Base-by-base conservation (phyloP, 1,140 invertebrate genomes). In the Hermatobates lingyangjiaoensis region DNA sequence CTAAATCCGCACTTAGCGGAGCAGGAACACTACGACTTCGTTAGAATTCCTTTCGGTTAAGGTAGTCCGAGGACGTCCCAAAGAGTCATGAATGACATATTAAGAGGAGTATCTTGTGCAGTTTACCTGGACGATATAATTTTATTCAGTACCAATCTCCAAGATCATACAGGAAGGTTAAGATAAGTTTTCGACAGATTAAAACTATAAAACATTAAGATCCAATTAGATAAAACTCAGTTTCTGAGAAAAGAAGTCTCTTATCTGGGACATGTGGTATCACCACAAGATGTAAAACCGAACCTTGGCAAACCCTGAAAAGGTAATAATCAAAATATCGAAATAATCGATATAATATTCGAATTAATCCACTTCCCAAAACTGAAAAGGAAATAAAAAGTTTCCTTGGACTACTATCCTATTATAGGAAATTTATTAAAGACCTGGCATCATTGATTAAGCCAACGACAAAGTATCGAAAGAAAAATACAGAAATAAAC, bases 171-270 rank as follows among this genome's bases (percentile, higher is more conserved):
- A 4, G 24, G 21, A 65, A 50, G 48, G 54, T 49, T 67, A 27
- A 48, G 45, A 45, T 51, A 61, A 52, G 61, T 71, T 2, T 68
- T 71, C 44, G 39, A 61, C 54, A 58, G 30, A 53, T 50, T 72
- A n/a, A 56, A 60, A 45, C 26, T 62, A 53, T 40, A 61, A 51
- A 64, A 64, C 45, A 55, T 72, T 26, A 68, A 69, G 59, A 27
- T 70, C 21, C 63, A 72, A 59, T 64, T 64, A 0, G 60, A 62
- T 18, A 71, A 72, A 60, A 71, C 67, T 50, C 58, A 66, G 51
- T 72, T 73, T 57, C 51, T 70, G 26, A 56, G 20, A 53, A 60
- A 63, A 50, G 64, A 70, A 63, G 62, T 70, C 1, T 45, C 54
- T 7, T 68, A 67, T 57, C 57, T 72, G 26, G 69, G 68, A 14